Percentiles rank a stretch among this genome's conserved stretches.
Evolutionary conservation across 2,797 vertebrate species (phyloP).

Genomic region (Gymnoscopelus microlampas): DNA sequence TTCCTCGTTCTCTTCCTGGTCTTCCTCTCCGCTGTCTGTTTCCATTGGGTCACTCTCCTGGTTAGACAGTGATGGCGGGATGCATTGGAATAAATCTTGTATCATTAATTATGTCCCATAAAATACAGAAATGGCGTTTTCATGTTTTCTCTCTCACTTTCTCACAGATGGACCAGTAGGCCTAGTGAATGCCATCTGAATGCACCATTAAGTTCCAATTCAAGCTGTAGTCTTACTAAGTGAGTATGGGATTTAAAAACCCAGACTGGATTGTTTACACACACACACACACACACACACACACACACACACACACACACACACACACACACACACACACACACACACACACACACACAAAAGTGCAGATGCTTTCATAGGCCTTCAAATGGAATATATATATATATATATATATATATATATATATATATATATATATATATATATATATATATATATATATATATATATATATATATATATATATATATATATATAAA

Average conservation of each 20-base stretch:
- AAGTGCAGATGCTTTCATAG: no score
- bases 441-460: no score
- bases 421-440: no score
- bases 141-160: neutral
- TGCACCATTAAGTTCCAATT: constrained; percentile 20
- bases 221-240: neutral
- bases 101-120: neutral
- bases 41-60: constrained; percentile 58
- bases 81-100: constrained; percentile 26
- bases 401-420: no score
- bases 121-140: neutral
- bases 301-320: no score
- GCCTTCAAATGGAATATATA: no score
- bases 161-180: neutral
- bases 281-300: no score
- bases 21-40: constrained; percentile 61
- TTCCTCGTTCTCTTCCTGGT: constrained; percentile 63
- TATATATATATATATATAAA: no score
- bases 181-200: neutral
- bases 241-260: neutral
- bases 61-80: constrained; percentile 24
- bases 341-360: no score
- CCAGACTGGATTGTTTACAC: no score
- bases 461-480: no score
- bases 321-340: no score